A percentile compares a stretch with the other conserved stretches of the same genome.
phyloP scores from a whole-genome alignment of 2,113 vertebrate species.

The Kryptolebias marmoratus region DNA sequence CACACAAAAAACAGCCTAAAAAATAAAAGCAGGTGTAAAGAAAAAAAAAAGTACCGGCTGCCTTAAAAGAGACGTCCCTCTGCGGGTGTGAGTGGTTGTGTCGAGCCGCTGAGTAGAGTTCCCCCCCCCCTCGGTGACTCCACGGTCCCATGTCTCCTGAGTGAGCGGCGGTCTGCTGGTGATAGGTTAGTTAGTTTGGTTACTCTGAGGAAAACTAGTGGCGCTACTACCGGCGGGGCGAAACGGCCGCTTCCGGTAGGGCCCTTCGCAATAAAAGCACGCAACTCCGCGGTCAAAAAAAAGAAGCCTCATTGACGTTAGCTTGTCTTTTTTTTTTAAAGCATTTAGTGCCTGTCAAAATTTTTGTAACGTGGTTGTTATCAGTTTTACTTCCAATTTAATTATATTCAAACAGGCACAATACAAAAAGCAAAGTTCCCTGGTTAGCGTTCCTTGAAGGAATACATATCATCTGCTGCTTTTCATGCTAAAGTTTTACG shows the following conservation, averaged over 20 bases:
- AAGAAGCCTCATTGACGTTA: too few relatives aligned
- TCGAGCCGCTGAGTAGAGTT: slow-evolving; percentile 43
- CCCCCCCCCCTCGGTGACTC: slow-evolving; percentile 70
- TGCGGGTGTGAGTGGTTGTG: slow-evolving; percentile 24
- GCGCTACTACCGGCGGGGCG: accelerated
- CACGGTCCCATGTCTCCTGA: slow-evolving; percentile 81
- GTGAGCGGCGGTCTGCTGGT: slow-evolving; percentile 75
- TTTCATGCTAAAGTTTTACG: too few relatives aligned
- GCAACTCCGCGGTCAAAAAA: too few relatives aligned
- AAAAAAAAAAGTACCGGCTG: background rate
- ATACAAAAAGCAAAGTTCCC: background rate
- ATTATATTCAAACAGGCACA: too few relatives aligned
- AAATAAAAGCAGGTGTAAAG: background rate
- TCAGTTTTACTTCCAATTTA: too few relatives aligned
- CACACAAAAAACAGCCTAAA: background rate
- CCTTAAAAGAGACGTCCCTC: background rate
- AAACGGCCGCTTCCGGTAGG: slow-evolving; percentile 31
- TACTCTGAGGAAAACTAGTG: slow-evolving; percentile 12
- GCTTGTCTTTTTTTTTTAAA: too few relatives aligned
- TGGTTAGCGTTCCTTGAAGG: too few relatives aligned
- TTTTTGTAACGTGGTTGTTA: too few relatives aligned
- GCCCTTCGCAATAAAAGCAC: slow-evolving; percentile 51
- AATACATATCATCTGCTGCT: too few relatives aligned
- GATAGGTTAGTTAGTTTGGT: slow-evolving; percentile 35
- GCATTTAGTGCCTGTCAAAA: too few relatives aligned